Conservation (phyloP, 2,888 invertebrate genomes). For the Tetrapedia diversipes region DNA sequence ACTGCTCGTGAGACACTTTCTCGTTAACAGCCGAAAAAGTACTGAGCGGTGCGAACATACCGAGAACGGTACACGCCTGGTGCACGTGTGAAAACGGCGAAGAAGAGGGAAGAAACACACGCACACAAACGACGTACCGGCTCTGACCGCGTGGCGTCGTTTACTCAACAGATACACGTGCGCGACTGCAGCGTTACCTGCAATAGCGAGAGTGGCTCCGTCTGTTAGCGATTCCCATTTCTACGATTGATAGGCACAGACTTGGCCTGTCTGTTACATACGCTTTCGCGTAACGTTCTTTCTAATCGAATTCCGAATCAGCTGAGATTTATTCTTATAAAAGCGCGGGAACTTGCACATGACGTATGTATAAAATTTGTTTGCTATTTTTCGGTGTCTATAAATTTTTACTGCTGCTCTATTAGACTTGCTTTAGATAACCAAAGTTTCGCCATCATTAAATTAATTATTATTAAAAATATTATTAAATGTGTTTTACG, state of each 20-base stretch:
- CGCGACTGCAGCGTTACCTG: constrained; percentile 35
- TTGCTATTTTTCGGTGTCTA: too few relatives aligned
- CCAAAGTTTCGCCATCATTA: too few relatives aligned
- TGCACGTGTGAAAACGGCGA: constrained; percentile 45
- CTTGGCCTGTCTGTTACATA: neutral
- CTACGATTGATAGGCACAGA: neutral
- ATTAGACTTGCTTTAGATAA: too few relatives aligned
- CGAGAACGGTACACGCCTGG: constrained; percentile 24
- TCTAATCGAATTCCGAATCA: constrained; percentile 6
- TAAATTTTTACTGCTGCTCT: neutral
- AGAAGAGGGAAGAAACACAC: constrained; percentile 9
- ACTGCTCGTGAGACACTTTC: constrained; percentile 14
- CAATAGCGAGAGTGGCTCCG: constrained; percentile 43
- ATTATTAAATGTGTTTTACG: too few relatives aligned
- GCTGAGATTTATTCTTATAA: constrained; percentile 12
- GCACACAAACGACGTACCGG: constrained; percentile 6
- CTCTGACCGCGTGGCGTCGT: constrained; percentile 50
- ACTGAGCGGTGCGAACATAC: constrained; percentile 36
- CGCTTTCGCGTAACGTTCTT: neutral
- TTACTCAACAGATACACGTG: constrained; percentile 52
- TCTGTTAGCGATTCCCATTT: constrained; percentile 22
- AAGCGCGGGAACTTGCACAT: constrained; percentile 10
- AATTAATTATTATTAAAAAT: too few relatives aligned
- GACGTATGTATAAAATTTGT: neutral
- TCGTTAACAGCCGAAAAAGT: constrained; percentile 25